Evolutionary conservation across 2,113 vertebrate species (phyloP).

Genomic region (Vidua chalybeata): DNA sequence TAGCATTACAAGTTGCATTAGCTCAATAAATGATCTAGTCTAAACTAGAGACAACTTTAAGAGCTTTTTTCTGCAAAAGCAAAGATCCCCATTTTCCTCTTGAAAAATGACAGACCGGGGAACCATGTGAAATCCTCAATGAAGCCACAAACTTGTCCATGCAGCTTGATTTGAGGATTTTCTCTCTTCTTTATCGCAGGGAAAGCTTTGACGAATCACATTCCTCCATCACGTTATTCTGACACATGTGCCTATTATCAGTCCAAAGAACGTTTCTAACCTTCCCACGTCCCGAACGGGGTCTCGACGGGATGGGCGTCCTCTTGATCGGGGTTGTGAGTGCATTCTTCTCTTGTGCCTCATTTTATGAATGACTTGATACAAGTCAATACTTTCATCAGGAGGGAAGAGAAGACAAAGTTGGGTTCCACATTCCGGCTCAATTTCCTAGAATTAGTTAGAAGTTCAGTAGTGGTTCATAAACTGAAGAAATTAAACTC

Average conservation of each 20-base stretch:
- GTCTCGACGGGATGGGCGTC: slow-evolving; percentile 87
- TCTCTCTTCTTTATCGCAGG: slow-evolving; percentile 87
- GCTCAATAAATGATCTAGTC: slow-evolving; percentile 64
- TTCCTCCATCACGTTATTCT: slow-evolving; percentile 90
- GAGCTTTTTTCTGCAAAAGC: slow-evolving; percentile 75
- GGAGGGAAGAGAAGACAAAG: slow-evolving; percentile 95
- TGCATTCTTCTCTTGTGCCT: slow-evolving; percentile 96
- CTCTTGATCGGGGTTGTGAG: slow-evolving; percentile 92
- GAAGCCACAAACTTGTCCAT: slow-evolving; percentile 89
- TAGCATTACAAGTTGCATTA: slow-evolving; percentile 63
- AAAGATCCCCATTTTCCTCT: slow-evolving; percentile 82
- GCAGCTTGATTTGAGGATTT: slow-evolving; percentile 92
- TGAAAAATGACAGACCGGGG: slow-evolving; percentile 79
- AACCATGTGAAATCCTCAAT: slow-evolving; percentile 87
- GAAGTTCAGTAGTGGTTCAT: slow-evolving; percentile 68
- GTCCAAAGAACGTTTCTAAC: slow-evolving; percentile 99
- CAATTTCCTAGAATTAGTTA: slow-evolving; percentile 89
- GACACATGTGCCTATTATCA: slow-evolving; percentile 88
- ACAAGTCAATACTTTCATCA: slow-evolving; percentile 96
- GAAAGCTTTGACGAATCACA: slow-evolving; percentile 84
- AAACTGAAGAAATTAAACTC: slow-evolving; percentile 29
- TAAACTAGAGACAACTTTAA: slow-evolving; percentile 71
- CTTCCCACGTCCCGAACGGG: slow-evolving; percentile 97
- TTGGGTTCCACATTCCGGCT: slow-evolving; percentile 91
- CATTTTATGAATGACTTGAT: slow-evolving; percentile 96